phyloP scores from a whole-genome alignment of 2,113 vertebrate genomes.

The Dolichotis patagonum region DNA sequence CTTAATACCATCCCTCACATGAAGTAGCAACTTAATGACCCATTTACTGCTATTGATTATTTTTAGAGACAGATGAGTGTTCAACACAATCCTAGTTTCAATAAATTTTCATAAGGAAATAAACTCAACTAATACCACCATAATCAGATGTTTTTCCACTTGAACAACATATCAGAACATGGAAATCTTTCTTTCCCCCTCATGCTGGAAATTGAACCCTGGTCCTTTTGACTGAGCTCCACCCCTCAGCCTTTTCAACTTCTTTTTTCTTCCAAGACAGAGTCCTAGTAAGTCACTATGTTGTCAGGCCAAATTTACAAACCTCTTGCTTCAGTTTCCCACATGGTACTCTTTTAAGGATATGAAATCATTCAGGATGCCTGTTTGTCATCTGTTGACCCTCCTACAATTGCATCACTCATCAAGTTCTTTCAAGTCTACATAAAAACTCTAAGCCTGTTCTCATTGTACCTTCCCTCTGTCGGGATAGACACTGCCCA shows the following conservation, averaged over 20 bases:
- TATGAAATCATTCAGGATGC: not conserved
- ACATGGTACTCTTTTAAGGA: not conserved
- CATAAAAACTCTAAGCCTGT: not conserved
- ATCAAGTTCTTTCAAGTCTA: not conserved
- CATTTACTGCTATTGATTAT: not conserved
- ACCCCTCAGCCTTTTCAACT: not conserved
- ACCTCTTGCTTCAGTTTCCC: not conserved
- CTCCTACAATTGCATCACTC: not conserved
- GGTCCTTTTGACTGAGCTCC: not conserved
- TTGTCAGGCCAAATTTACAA: not conserved
- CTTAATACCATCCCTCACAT: not conserved
- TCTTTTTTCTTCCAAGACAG: not conserved
- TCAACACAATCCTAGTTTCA: not conserved
- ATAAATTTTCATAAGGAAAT: slow-evolving; percentile 23
- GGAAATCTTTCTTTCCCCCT: not conserved
- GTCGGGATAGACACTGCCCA: not conserved
- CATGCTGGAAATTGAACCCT: not conserved
- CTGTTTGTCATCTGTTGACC: not conserved
- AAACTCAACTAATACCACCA: not conserved
- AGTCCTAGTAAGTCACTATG: not conserved
- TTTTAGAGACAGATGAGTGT: not conserved
- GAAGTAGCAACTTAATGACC: not conserved
- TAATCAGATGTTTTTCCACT: slow-evolving; percentile 10
- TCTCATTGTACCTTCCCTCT: not conserved
- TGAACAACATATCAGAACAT: not conserved